These are phyloP conservation scores for Meloidogyne floridensis DNA, from an alignment of 1,140 invertebrate species.

Conservation along the genomic window DNA sequence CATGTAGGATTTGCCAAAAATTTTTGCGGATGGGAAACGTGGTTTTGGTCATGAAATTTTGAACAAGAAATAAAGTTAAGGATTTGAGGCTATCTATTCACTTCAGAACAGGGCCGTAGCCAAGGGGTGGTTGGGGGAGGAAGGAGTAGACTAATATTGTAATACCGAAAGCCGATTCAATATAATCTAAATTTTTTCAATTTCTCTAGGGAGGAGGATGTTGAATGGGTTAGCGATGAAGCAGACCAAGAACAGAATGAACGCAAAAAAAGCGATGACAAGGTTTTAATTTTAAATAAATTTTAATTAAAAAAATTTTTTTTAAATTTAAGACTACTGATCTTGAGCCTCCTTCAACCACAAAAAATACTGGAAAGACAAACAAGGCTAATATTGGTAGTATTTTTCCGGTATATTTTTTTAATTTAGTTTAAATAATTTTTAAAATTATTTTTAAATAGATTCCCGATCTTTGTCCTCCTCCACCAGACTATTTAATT, in stretches of 20 bases:
- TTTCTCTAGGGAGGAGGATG: background rate
- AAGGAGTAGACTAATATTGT: too few species aligned
- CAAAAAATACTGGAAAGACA: background rate
- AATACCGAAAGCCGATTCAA: too few species aligned
- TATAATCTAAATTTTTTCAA: background rate
- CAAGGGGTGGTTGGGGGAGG: too few species aligned
- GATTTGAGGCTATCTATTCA: too few species aligned
- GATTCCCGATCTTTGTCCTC: constrained; percentile 47
- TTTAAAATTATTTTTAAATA: constrained; percentile 15
- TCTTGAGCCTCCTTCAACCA: background rate
- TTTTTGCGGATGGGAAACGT: too few species aligned
- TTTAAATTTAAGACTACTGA: background rate
- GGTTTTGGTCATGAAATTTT: too few species aligned
- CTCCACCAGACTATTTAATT: constrained; percentile 47
- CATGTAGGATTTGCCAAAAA: too few species aligned
- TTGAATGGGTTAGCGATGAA: constrained; percentile 7
- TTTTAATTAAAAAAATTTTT: too few species aligned
- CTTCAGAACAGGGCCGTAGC: too few species aligned
- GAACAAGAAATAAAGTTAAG: too few species aligned
- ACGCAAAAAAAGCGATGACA: background rate
- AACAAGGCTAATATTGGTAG: background rate
- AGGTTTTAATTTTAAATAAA: background rate
- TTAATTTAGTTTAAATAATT: background rate
- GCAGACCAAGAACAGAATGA: background rate
- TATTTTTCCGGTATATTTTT: constrained; percentile 2